Base-by-base conservation (phyloP, 2,797 vertebrate species). In the Danio tinwini region DNA sequence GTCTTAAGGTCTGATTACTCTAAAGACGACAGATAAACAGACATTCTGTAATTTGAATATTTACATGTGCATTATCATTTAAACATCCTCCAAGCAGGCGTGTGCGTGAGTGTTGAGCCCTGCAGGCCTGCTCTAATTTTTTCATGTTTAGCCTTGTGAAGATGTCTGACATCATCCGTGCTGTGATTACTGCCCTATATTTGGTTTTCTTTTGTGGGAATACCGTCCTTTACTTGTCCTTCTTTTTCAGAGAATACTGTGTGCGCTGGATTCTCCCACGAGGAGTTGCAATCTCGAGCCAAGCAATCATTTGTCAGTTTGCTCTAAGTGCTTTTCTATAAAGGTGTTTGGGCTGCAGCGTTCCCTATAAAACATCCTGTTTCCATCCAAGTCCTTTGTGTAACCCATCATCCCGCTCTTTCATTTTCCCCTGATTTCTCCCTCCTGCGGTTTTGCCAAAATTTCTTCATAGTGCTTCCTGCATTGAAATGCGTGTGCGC, bases 361-460 rank as follows among this genome's bases (percentile, higher is more conserved):
- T 68, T 68, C 64, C 65, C 63, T 74, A 42, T 68, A 40, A 63
- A 63, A 74, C 70, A 65, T 67, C 7, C 11, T 19, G 19, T 14
- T 53, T 65, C 73, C 44, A 14, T 39, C 55, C 71, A 47, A 6
- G 45, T 81, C 50, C 37, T 53, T 52, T 53, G 40, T 21, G 21
- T 56, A 50, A 13, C 40, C 42, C 37, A n/a, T 61, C 45, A 71
- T 53, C n/a, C 64, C n/a, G 6, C 37, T 59, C 65, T 80, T 76
- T 81, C 47, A 44, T 50, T 83, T 52, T 37, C 63, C 55, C 21
- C n/a, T 71, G 58, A 65, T 74, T 85, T 65, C 56, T 49, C 62
- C 45, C 47, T 47, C 50, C 29, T 5, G 13, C 69, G 17, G 69
- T 45, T 65, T 39, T 53, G n/a, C n/a, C 17, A 6, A 16, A 59